Percentiles rank a stretch among this genome's conserved stretches.
phyloP scores from a whole-genome alignment of 2,113 vertebrate genomes.

The Eurypyga helias region DNA sequence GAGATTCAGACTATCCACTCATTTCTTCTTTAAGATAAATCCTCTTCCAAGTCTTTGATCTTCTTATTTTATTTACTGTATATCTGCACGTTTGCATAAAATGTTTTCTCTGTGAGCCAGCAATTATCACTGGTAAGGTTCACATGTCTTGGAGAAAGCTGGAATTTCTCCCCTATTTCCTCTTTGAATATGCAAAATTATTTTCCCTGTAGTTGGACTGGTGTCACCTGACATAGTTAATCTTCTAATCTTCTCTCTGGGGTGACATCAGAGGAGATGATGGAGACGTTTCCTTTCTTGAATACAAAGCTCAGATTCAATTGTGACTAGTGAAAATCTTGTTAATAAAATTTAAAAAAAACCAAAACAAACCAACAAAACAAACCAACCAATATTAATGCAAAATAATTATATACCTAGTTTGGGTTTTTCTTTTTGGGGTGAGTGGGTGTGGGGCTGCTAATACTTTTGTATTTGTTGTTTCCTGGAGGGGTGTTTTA shows the following conservation, averaged over 20 bases:
- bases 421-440: background rate
- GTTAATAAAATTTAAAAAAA: background rate
- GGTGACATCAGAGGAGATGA: slow-evolving; percentile 53
- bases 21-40: slow-evolving; percentile 17
- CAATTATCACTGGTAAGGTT: background rate
- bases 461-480: background rate
- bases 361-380: too few relatives aligned
- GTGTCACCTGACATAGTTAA: slow-evolving; percentile 28
- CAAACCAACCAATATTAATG: background rate
- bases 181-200: slow-evolving; percentile 31
- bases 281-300: background rate
- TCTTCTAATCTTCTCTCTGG: slow-evolving; percentile 64
- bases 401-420: background rate
- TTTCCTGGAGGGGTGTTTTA: background rate
- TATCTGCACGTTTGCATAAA: background rate
- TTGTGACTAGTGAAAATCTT: background rate
- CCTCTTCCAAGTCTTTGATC: slow-evolving; percentile 6
- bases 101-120: background rate
- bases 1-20: background rate
- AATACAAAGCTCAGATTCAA: slow-evolving; percentile 11
- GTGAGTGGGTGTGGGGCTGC: background rate
- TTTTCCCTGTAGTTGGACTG: background rate
- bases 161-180: slow-evolving; percentile 26
- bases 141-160: background rate
- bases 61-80: slow-evolving; percentile 28